Conservation (phyloP, 1,140 invertebrate species). For the Eurosta solidaginis region DNA sequence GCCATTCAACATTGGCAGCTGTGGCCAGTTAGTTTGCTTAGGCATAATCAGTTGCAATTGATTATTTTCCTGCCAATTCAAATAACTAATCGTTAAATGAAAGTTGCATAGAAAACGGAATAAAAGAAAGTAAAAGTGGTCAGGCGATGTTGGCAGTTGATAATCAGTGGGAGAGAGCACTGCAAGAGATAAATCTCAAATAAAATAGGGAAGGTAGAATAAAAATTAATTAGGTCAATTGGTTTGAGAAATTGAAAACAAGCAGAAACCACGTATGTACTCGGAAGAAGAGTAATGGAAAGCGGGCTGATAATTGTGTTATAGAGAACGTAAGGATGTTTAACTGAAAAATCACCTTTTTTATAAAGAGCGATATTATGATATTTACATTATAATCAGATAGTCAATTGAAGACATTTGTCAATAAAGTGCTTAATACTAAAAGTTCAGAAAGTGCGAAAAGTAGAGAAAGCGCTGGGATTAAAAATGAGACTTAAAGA, state of each 20-base stretch:
- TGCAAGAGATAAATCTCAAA: neutral
- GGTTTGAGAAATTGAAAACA: constrained; percentile 8
- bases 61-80: constrained; percentile 27
- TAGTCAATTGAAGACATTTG: neutral
- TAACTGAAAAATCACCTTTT: neutral
- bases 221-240: constrained; percentile 24
- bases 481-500: too few relatives aligned
- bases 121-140: constrained; percentile 23
- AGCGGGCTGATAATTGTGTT: neutral
- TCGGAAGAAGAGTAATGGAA: neutral
- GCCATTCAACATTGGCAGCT: constrained; percentile 14
- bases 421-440: too few relatives aligned
- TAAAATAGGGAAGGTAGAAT: neutral
- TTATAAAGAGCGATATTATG: neutral
- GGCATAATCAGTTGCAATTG: constrained; percentile 14
- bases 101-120: constrained; percentile 15
- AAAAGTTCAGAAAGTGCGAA: too few relatives aligned
- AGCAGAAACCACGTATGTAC: neutral
- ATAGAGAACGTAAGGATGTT: neutral
- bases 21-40: constrained; percentile 4
- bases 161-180: neutral
- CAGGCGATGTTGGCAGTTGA: constrained; percentile 6
- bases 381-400: neutral
- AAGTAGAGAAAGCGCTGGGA: too few relatives aligned
- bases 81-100: constrained; percentile 23